Evolutionary conservation across 2,888 invertebrate genomes (phyloP).

Genomic region (Zaprionus obscuricornis): DNA sequence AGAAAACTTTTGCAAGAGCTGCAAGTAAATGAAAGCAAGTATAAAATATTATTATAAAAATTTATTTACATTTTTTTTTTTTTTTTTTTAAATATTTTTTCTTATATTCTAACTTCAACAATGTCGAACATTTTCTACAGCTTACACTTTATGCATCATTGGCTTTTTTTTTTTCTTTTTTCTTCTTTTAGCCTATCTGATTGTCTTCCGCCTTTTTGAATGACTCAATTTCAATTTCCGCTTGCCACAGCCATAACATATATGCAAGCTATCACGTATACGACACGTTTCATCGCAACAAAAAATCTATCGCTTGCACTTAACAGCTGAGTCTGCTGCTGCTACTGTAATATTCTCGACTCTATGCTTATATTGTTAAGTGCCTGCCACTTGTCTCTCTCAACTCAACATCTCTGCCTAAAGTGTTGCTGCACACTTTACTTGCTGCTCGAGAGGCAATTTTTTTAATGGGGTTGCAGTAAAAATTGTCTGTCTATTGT

Average conservation of each 20-base stretch:
- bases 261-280: conserved; percentile 65
- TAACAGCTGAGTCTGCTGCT: conserved; percentile 36
- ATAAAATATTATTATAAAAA: background rate
- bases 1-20: conserved; percentile 3
- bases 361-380: conserved; percentile 43
- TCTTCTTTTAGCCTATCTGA: conserved; percentile 35
- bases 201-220: conserved; percentile 21
- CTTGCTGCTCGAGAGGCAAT: conserved; percentile 4
- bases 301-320: conserved; percentile 51
- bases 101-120: background rate
- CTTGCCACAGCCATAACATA: conserved; percentile 48
- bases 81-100: background rate
- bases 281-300: conserved; percentile 54
- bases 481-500: conserved; percentile 32
- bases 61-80: background rate
- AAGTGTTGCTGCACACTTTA: background rate
- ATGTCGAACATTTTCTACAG: conserved; percentile 5
- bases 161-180: too few relatives aligned
- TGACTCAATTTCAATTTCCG: conserved; percentile 61
- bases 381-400: conserved; percentile 21
- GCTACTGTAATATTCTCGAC: conserved; percentile 1
- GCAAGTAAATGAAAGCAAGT: conserved; percentile 14
- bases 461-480: conserved; percentile 19
- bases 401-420: background rate
- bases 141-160: too few relatives aligned